Base-by-base conservation (phyloP, 2,113 vertebrate species). In the Plestiodon gilberti region DNA sequence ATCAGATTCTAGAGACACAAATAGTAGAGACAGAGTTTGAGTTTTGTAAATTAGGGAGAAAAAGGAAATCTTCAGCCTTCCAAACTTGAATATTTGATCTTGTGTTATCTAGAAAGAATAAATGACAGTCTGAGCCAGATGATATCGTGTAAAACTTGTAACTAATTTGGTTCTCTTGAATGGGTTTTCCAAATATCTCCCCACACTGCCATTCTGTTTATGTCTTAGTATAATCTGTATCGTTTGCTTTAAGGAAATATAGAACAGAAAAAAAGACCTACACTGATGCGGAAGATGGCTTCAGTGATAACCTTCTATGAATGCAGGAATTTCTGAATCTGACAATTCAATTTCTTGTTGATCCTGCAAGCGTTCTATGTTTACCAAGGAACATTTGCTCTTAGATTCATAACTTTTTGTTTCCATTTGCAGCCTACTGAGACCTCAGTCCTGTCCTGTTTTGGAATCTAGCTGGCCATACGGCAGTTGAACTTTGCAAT, bases 101-200 rank as follows among this genome's bases (percentile, higher is more conserved):
- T 23, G 30, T 88, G 84, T 90, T 83, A 75, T 82, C 17, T 76
- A 35, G 82, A 88, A 76, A 82, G 40, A 88, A 85, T 8, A 78
- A 90, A 89, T 79, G 78, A 90, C 81, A 89, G 18, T 85, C 88
- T 93, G 91, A 92, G 76, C 78, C 76, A 61, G 20, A 59, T 83
- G 75, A 84, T 71, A 82, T 61, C 86, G 81, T 81, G 85, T 76
- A 78, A 89, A 76, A 80, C 40, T 88, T 88, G 33, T 90, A 84
- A 94, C 89, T 81, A 70, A 89, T 83, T 92, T 91, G 86, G 88
- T 80, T 87, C 83, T 90, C 15, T 74, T 90, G 90, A 55, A 33
- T 90, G 71, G 86, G 69, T 93, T 94, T 64, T 90, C 82, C 55
- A 61, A 71, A 55, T 25, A 17, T 86, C 14, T 74, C 57, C 23